Percentiles rank a stretch among this genome's conserved stretches.
Evolutionary conservation across 2,797 vertebrate species (phyloP).

Genomic region (Trachurus trachurus): DNA sequence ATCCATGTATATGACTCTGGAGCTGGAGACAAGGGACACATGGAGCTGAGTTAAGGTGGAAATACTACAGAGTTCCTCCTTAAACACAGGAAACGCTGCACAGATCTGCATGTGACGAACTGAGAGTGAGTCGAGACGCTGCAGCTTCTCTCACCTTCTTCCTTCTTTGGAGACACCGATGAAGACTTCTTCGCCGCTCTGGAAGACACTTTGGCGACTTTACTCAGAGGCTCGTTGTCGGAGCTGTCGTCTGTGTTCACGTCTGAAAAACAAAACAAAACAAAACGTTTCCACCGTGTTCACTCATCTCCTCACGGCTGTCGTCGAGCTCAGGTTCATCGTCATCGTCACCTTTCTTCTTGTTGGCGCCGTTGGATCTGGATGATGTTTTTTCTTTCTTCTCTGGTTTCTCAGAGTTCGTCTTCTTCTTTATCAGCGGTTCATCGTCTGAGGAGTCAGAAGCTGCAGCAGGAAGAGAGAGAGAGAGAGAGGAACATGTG

Average conservation of each 20-base stretch:
- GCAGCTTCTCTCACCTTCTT: slow-evolving; percentile 42
- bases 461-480: slow-evolving; percentile 23
- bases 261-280: neutral
- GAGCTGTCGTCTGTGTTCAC: slow-evolving; percentile 40
- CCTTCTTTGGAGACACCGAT: slow-evolving; percentile 40
- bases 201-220: slow-evolving; percentile 7
- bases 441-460: slow-evolving; percentile 63
- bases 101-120: no score
- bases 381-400: slow-evolving; percentile 34
- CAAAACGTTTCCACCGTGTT: no score
- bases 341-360: slow-evolving; percentile 51
- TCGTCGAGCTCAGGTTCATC: neutral
- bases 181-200: slow-evolving; percentile 48
- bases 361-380: slow-evolving; percentile 49
- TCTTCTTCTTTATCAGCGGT: slow-evolving; percentile 56
- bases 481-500: neutral
- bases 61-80: no score
- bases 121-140: no score
- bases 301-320: no score
- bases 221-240: slow-evolving; percentile 46
- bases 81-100: no score
- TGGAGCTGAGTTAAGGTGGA: no score
- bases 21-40: no score
- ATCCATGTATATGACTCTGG: no score
- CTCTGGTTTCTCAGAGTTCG: slow-evolving; percentile 21